Evolutionary conservation across 1,140 invertebrate species (phyloP).

Genomic region (Drosophila jambulina): DNA sequence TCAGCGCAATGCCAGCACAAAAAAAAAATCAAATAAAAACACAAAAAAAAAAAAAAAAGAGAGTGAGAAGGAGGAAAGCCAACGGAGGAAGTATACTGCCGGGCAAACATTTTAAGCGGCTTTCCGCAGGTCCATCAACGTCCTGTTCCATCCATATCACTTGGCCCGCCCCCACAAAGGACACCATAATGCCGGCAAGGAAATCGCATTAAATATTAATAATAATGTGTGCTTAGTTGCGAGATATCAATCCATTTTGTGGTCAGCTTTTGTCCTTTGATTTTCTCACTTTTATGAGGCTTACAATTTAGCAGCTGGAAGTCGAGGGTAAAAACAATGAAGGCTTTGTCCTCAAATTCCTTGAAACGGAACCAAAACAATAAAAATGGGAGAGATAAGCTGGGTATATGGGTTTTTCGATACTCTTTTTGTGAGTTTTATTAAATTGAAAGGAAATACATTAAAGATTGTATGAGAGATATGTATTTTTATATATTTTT

Average conservation of each 20-base stretch:
- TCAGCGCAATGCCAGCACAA: constrained; percentile 50
- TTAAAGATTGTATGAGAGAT: background rate
- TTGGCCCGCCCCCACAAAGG: constrained; percentile 44
- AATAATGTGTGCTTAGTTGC: constrained; percentile 75
- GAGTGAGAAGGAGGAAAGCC: background rate
- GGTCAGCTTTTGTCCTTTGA: constrained; percentile 44
- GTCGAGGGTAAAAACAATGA: background rate
- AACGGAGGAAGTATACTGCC: constrained; percentile 30
- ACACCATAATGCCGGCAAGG: constrained; percentile 26
- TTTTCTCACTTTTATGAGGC: constrained; percentile 25
- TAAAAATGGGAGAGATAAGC: constrained; percentile 8
- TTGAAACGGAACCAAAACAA: constrained; percentile 6
- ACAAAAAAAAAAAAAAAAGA: background rate
- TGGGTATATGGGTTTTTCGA: background rate
- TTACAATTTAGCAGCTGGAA: constrained; percentile 16
- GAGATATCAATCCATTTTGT: constrained; percentile 65
- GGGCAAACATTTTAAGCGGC: constrained; percentile 78
- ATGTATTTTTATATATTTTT: background rate
- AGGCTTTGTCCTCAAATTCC: constrained; percentile 8
- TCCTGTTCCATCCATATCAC: constrained; percentile 37
- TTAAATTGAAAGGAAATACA: background rate
- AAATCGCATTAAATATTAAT: constrained; percentile 79
- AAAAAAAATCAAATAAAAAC: constrained; percentile 28
- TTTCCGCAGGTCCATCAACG: constrained; percentile 74
- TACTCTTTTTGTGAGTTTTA: background rate